These are phyloP conservation scores for Xylota segnis DNA, from an alignment of 2,888 invertebrate species.

Conservation along the genomic window DNA sequence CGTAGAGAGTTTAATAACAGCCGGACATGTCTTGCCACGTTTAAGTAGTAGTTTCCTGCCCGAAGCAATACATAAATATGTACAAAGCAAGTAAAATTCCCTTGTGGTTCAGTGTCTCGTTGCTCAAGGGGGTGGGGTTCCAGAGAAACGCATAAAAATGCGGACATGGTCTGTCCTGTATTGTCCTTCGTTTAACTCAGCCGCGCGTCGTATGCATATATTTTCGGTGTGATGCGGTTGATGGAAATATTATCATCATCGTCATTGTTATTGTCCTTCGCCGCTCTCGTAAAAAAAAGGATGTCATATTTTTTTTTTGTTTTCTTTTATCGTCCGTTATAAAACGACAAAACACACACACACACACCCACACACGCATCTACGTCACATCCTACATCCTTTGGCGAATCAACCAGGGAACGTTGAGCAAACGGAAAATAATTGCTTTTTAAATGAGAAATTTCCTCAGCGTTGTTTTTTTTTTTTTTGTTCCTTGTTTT, in stretches of 20 bases:
- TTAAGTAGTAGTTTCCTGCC: slow-evolving; percentile 75
- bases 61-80: slow-evolving; percentile 46
- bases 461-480: slow-evolving; percentile 10
- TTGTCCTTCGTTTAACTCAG: slow-evolving; percentile 57
- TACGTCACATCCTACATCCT: slow-evolving; percentile 29
- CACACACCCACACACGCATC: neutral
- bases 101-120: slow-evolving; percentile 24
- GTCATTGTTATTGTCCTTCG: slow-evolving; percentile 66
- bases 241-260: slow-evolving; percentile 72
- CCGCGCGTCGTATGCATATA: slow-evolving; percentile 32
- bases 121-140: neutral
- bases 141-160: slow-evolving; percentile 70
- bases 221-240: slow-evolving; percentile 63
- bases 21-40: slow-evolving; percentile 75
- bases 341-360: slow-evolving; percentile 23
- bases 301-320: slow-evolving; percentile 43
- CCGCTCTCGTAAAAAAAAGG: slow-evolving; percentile 44
- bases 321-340: slow-evolving; percentile 51
- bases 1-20: slow-evolving; percentile 70
- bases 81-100: slow-evolving; percentile 24
- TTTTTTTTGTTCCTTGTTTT: neutral
- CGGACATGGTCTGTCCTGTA: slow-evolving; percentile 55
- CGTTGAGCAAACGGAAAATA: slow-evolving; percentile 80
- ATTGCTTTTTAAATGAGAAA: slow-evolving; percentile 80
- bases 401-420: slow-evolving; percentile 54